These are phyloP conservation scores for Trogon surrucura DNA, from an alignment of 2,113 vertebrate species.

Conservation along the genomic window DNA sequence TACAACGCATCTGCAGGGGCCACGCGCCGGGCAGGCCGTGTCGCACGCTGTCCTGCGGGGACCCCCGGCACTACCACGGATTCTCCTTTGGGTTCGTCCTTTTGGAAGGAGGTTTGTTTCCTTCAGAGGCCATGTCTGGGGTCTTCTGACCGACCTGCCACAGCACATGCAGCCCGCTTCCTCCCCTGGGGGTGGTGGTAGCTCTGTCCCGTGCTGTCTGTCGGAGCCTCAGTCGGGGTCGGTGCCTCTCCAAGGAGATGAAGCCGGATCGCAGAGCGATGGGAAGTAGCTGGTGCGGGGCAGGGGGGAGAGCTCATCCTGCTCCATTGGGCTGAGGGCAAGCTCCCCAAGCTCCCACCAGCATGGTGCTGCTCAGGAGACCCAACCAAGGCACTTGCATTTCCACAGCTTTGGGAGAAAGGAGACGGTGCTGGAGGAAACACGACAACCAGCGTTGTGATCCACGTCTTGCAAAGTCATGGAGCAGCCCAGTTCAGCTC, in stretches of 20 bases:
- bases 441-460: accelerated
- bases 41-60: neutral
- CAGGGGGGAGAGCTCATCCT: neutral
- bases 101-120: neutral
- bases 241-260: neutral
- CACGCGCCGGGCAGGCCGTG: accelerated
- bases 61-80: accelerated
- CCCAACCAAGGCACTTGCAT: neutral
- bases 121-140: neutral
- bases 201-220: neutral
- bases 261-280: neutral
- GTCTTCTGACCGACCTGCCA: neutral
- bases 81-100: neutral
- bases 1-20: conserved; percentile 26
- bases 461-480: neutral
- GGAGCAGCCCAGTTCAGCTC: neutral
- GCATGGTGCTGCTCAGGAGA: accelerated
- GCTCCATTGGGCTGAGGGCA: neutral
- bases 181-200: neutral
- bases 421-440: neutral
- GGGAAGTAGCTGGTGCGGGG: neutral
- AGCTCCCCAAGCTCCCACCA: neutral
- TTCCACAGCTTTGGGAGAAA: neutral
- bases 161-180: accelerated
- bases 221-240: neutral